Evolutionary conservation across 1,140 invertebrate species (phyloP).

Genomic region (Ditylenchus dipsaci): DNA sequence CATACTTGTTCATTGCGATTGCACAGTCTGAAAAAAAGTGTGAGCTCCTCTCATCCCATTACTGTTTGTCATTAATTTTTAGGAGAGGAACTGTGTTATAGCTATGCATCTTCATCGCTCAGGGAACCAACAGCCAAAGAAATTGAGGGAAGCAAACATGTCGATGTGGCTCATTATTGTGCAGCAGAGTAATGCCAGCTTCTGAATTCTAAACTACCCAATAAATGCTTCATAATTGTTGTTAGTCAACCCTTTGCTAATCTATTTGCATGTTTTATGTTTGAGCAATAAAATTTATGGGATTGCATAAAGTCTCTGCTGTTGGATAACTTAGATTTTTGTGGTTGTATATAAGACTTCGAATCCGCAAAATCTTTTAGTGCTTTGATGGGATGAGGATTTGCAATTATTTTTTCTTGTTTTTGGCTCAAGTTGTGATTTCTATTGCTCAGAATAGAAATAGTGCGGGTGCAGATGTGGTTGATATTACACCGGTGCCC

Average conservation of each 20-base stretch:
- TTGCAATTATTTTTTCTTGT: too few relatives aligned
- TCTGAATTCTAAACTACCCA: not conserved
- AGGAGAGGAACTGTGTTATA: constrained; percentile 38
- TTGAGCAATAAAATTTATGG: not conserved
- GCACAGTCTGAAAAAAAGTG: too few relatives aligned
- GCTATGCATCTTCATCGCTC: constrained; percentile 17
- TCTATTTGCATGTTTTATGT: not conserved
- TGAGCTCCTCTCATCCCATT: too few relatives aligned
- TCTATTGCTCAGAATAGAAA: too few relatives aligned
- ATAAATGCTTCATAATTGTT: not conserved
- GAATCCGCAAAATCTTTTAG: too few relatives aligned
- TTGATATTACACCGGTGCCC: constrained; percentile 49
- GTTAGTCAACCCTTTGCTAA: too few relatives aligned
- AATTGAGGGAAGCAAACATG: constrained; percentile 14
- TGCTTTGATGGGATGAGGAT: too few relatives aligned
- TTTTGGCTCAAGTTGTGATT: not conserved
- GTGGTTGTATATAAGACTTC: too few relatives aligned
- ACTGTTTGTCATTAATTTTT: not conserved
- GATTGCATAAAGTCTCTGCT: not conserved
- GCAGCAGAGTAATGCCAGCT: constrained; percentile 19
- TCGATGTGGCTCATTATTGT: constrained; percentile 13
- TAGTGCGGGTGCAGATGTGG: too few relatives aligned
- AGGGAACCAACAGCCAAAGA: not conserved
- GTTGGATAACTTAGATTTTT: not conserved
- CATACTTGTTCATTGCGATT: too few relatives aligned